Evolutionary conservation across 2,797 vertebrate genomes (phyloP), one percentile per base, ranked within the genome.

Genomic region (Macropus fuliginosus): DNA sequence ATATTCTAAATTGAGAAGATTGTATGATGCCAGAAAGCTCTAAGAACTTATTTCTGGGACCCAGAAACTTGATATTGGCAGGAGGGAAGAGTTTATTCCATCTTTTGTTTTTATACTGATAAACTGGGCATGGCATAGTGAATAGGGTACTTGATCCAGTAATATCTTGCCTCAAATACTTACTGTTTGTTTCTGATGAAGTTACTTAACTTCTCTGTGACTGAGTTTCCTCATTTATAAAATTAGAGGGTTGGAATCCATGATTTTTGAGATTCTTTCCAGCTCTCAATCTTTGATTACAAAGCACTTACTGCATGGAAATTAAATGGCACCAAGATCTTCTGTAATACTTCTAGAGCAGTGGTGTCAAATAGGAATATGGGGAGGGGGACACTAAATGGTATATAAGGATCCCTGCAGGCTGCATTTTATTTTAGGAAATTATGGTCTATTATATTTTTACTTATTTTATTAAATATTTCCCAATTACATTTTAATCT

Each of bases 1-100:
- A 40, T n/a, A 81, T 95, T 92, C 40, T 91, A 94, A 94, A 40
- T 93, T 91, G 96, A 34, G 4, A 93, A 13, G 95, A 21, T 95
- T 95, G 54, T 95, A 93, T 93, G 55, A 4, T 94, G 81, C 93
- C 54, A 93, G 56, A 50, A 97, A 95, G 91, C 55, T 56, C 34
- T 40, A 94, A 94, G 87, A 95, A 96, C 89, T 94, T 87, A 87
- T 87, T 87, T 87, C 74, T 87, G 16, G 40, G 74, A 87, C 21
- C 40, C 40, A 87, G 74, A 87, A 81, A 87, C 40, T 87, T 87
- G 40, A 11, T 87, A 50, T 87, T 87, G 74, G 74, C 74, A 87
- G 40, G 40, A 87, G 8, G 40, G 74, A 24, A 87, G 40, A 50
- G 50, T 50, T 87, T 46, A 87, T 87, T 87, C 50, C 9, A 27